Percentiles rank a stretch among this genome's conserved stretches.
Conservation (phyloP, 2,113 vertebrate genomes). For the Sarotherodon lohbergeri region DNA sequence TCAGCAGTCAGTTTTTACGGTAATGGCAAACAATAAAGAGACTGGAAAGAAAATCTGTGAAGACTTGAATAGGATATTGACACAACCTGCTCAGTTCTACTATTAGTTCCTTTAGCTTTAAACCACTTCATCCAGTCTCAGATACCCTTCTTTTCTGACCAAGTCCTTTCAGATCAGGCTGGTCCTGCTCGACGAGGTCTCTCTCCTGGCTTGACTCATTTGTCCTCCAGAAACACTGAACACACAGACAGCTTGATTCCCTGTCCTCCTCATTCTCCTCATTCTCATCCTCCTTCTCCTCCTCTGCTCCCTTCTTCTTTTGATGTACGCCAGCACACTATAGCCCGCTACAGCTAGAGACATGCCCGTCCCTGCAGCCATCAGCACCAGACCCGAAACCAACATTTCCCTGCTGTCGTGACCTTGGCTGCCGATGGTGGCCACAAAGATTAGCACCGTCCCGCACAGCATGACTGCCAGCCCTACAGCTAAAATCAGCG, state of each 20-base stretch:
- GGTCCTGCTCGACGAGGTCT: slow-evolving; percentile 82
- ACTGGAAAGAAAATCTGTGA: background rate
- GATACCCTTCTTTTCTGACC: background rate
- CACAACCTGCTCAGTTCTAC: background rate
- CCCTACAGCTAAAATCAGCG: slow-evolving; percentile 80
- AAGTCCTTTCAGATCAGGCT: slow-evolving; percentile 76
- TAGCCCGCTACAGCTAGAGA: slow-evolving; percentile 78
- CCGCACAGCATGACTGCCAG: slow-evolving; percentile 81
- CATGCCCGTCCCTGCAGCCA: slow-evolving; percentile 70
- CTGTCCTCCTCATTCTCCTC: slow-evolving; percentile 5
- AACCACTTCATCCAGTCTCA: background rate
- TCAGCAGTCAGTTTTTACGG: background rate
- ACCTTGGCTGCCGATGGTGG: slow-evolving; percentile 49
- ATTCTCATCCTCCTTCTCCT: slow-evolving; percentile 39
- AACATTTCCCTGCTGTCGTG: slow-evolving; percentile 75
- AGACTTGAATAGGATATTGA: background rate
- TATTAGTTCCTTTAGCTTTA: background rate
- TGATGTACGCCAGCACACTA: slow-evolving; percentile 28
- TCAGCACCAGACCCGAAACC: slow-evolving; percentile 76
- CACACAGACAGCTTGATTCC: slow-evolving; percentile 54
- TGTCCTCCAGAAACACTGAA: slow-evolving; percentile 81
- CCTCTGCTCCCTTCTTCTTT: slow-evolving; percentile 37
- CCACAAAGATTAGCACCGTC: slow-evolving; percentile 77
- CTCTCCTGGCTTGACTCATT: slow-evolving; percentile 62
- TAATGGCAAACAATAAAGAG: background rate